These are phyloP conservation scores for Oscheius sp. DNA, from an alignment of 2,888 invertebrate species.

Conservation along the genomic window DNA sequence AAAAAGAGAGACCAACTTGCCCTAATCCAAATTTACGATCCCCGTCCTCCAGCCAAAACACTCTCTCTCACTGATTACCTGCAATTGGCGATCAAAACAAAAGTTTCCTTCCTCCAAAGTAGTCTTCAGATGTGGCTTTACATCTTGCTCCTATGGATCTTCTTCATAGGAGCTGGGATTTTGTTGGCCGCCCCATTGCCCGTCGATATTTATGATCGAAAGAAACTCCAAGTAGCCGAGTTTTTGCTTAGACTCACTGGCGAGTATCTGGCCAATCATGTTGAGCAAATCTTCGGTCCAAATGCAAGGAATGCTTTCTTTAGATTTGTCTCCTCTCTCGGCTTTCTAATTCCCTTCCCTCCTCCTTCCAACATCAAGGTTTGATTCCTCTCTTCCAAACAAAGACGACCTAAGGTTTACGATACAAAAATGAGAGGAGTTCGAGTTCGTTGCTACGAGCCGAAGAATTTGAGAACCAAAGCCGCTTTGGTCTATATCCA, in stretches of 20 bases:
- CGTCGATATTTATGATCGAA: conserved; percentile 58
- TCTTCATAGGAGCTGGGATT: conserved; percentile 40
- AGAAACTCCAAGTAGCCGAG: conserved; percentile 61
- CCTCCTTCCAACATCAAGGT: neutral
- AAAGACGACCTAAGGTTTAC: neutral
- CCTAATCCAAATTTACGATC: neutral
- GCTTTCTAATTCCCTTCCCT: neutral
- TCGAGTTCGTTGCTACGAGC: conserved; percentile 57
- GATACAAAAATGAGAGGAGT: conserved; percentile 53
- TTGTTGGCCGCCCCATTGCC: conserved; percentile 61
- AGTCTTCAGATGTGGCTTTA: conserved; percentile 25
- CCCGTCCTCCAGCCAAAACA: neutral
- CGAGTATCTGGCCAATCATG: conserved; percentile 65
- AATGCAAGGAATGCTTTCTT: neutral
- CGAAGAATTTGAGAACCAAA: conserved; percentile 40
- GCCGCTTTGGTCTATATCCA: conserved; percentile 63
- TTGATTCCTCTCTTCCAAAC: neutral
- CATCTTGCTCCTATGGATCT: conserved; percentile 36
- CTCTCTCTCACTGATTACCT: neutral
- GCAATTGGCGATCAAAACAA: neutral
- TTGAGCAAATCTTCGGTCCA: neutral
- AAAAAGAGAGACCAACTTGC: neutral
- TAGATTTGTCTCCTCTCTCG: neutral
- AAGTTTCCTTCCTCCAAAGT: neutral
- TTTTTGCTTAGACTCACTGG: conserved; percentile 59